Evolutionary conservation across 2,113 vertebrate genomes (phyloP).

Genomic region (Xiphophorus maculatus): DNA sequence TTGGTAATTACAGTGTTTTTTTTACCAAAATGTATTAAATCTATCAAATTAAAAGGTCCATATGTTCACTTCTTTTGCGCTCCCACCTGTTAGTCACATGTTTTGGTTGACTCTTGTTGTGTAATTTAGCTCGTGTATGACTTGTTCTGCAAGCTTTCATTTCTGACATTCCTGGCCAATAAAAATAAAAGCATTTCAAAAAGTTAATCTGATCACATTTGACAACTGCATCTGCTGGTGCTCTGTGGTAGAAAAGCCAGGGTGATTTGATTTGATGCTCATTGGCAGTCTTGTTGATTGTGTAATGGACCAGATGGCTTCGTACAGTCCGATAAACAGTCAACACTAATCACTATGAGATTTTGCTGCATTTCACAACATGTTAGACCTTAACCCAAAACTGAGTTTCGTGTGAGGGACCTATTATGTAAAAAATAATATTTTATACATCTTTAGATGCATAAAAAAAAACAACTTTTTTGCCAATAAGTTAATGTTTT

Average conservation of each 20-base stretch:
- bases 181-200: slow-evolving; percentile 29
- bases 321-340: slow-evolving; percentile 33
- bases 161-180: slow-evolving; percentile 27
- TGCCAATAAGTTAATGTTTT: no score
- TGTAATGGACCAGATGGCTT: slow-evolving; percentile 21
- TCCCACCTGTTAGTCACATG: slow-evolving; percentile 8
- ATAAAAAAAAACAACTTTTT: no score
- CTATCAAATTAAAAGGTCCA: not conserved
- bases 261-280: slow-evolving; percentile 37
- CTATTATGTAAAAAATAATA: no score
- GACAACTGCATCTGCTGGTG: not conserved
- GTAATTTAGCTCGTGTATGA: not conserved
- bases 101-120: slow-evolving; percentile 5
- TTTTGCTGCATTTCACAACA: slow-evolving; percentile 15
- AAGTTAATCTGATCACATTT: not conserved
- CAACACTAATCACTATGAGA: slow-evolving; percentile 29
- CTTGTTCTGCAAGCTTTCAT: slow-evolving; percentile 38
- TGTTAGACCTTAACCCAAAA: slow-evolving; percentile 14
- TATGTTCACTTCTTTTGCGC: not conserved
- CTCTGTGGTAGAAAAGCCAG: slow-evolving; percentile 22
- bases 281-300: slow-evolving; percentile 43
- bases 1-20: not conserved
- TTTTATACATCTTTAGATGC: no score
- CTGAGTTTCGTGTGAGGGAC: not conserved
- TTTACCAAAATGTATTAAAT: not conserved